Base-by-base conservation (phyloP, 2,888 invertebrate species). In the Drosophila paranaensis region DNA sequence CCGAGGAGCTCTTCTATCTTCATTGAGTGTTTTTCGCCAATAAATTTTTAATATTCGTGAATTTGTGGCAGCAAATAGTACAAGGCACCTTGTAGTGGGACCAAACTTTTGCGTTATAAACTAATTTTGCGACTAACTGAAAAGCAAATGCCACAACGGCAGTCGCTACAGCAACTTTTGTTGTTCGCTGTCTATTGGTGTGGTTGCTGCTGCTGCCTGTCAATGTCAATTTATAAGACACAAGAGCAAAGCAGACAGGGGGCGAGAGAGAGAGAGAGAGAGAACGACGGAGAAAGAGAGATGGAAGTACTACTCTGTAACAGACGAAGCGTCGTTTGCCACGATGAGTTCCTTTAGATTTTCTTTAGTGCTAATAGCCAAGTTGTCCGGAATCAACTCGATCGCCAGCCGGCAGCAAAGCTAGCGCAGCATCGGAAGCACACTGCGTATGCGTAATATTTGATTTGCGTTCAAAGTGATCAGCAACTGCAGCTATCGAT, bases 191-290 rank as follows among this genome's bases (percentile, higher is more conserved):
- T 40, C 27, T 30, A 6, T 35, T 35, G 20, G 8, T 35, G 33
- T 50, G 33, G 50, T 13, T 56, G n/a, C 13, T 27, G n/a, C 13
- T 27, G 50, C 20, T 54, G 74, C 60, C 75, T 80, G 81, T 76
- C 81, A 82, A 76, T 73, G 64, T 80, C 75, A 74, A 80, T 82
- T 82, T 71, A 48, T 50, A 68, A 60, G 63, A 55, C 61, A 64
- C 64, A 67, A 51, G 16, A 33, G 30, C 11, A 11, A 8, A 3
- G 2, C 3, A 20, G 13, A 11, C 11, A 43, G 27, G 1, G n/a
- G 4, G 6, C 14, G 16, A 20, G 35, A 33, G 10, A 42, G 8
- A 25, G 11, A 10, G 14, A 10, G 16, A n/a, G 6, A 33, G 20
- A 50, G 3, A 16, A 1, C 2, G 8, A 33, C 8, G 30, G 33